These are phyloP conservation scores for Epicauta chinensis DNA, from an alignment of 1,140 invertebrate genomes.

Conservation along the genomic window DNA sequence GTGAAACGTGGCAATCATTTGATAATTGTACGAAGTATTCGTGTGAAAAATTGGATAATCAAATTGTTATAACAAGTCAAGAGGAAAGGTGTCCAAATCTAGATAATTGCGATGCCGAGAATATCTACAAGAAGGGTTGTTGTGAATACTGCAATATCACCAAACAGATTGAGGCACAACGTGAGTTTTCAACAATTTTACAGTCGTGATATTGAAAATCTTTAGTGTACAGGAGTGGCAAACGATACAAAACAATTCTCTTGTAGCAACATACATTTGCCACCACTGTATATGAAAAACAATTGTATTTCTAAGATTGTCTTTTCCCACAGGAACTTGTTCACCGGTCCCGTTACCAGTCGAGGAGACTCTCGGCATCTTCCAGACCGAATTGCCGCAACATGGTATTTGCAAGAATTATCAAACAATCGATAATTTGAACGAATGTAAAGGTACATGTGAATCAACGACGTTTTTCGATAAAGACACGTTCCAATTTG, in stretches of 20 bases:
- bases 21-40: constrained; percentile 62
- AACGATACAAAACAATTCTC: too few relatives aligned
- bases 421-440: constrained; percentile 50
- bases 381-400: constrained; percentile 41
- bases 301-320: background rate
- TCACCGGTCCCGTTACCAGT: constrained; percentile 48
- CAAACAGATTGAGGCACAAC: background rate
- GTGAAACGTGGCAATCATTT: constrained; percentile 52
- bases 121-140: constrained; percentile 56
- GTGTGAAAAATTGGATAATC: constrained; percentile 45
- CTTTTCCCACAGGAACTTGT: constrained; percentile 37
- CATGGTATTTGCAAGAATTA: constrained; percentile 58
- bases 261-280: too few relatives aligned
- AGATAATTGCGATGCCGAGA: constrained; percentile 49
- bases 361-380: constrained; percentile 49
- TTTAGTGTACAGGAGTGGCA: too few relatives aligned
- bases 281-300: constrained; percentile 42
- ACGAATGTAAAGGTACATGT: constrained; percentile 60
- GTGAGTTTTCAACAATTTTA: too few relatives aligned
- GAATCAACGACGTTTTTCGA: constrained; percentile 59
- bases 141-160: constrained; percentile 58
- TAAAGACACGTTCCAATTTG: constrained; percentile 44
- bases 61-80: constrained; percentile 51
- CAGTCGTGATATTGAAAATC: too few relatives aligned
- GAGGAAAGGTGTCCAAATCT: constrained; percentile 55